Percentiles rank a stretch among this genome's conserved stretches.
Evolutionary conservation across 2,113 vertebrate genomes (phyloP).

Genomic region (Ptilonorhynchus violaceus): DNA sequence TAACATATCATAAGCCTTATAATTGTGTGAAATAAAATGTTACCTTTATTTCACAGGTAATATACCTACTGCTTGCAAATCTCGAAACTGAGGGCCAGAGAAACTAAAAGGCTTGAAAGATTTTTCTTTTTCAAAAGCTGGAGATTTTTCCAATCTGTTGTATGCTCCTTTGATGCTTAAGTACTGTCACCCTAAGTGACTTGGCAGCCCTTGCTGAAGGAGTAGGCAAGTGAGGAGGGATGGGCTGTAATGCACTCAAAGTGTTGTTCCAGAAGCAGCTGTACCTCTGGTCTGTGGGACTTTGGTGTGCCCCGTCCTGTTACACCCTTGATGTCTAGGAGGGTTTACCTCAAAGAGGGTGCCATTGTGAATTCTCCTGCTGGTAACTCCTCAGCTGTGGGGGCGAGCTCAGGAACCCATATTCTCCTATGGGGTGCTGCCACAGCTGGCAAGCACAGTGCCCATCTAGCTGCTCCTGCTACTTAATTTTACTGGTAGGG

Average conservation of each 20-base stretch:
- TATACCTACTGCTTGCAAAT: background rate
- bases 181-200: background rate
- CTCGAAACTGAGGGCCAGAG: background rate
- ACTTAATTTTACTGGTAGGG: background rate
- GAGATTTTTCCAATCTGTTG: background rate
- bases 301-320: background rate
- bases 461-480: background rate
- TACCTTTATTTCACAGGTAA: background rate
- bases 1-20: background rate
- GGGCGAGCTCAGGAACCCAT: rapidly evolving
- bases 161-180: background rate
- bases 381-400: background rate
- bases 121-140: background rate
- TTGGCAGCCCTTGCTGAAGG: background rate
- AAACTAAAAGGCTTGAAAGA: background rate
- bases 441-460: background rate
- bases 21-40: background rate
- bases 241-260: background rate
- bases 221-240: background rate
- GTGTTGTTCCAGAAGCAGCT: background rate
- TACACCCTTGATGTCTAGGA: background rate
- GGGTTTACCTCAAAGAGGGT: background rate
- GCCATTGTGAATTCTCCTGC: background rate
- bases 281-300: background rate
- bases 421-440: background rate